Base-by-base conservation (phyloP, 2,888 invertebrate genomes). In the Chloroclystis v-ata region DNA sequence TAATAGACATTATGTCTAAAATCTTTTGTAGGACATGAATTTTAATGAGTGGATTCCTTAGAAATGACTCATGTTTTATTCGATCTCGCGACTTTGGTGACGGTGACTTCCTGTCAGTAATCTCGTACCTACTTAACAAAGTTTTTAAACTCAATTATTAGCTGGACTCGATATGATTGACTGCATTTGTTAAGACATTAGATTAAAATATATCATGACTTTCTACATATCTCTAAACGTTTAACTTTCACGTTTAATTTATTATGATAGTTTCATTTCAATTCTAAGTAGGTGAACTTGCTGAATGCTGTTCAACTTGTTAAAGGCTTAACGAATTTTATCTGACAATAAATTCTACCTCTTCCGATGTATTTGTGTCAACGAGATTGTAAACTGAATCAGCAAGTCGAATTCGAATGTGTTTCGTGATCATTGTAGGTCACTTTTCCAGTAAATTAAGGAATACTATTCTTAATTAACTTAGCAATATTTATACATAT, bases 401-500 rank as follows among this genome's bases (percentile, higher is more conserved):
- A 54, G 55, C 50, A 52, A 54, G 55, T 49, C 47, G 50, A 52
- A 57, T 56, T 49, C 47, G 50, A 52, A 57, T 56, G 48, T 47
- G 52, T 57, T 60, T 56, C 54, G 55, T 59, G 54, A 46, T 49
- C 43, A 43, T 56, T 62, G 51, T 66, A 52, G 63, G 63, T 63
- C 65, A 65, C 50, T 66, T 61, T 58, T 65, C 57, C 57, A 46
- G 47, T 40, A 35, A 47, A 55, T 52, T 48, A 55, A 57, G 30
- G 35, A 53, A 49, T 54, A 49, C 33, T 63, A 49, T 49, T 52
- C 29, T 29, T 35, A 45, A 40, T 51, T 47, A 49, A 37, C 43
- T 59, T 29, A 35, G 50, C 5, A 72, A 74, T 65, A 67, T 68
- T 74, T 70, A 76, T 76, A 73, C 68, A 73, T 71, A 57, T 60